Conservation (phyloP, 2,113 vertebrate species). For the Callipepla squamata region DNA sequence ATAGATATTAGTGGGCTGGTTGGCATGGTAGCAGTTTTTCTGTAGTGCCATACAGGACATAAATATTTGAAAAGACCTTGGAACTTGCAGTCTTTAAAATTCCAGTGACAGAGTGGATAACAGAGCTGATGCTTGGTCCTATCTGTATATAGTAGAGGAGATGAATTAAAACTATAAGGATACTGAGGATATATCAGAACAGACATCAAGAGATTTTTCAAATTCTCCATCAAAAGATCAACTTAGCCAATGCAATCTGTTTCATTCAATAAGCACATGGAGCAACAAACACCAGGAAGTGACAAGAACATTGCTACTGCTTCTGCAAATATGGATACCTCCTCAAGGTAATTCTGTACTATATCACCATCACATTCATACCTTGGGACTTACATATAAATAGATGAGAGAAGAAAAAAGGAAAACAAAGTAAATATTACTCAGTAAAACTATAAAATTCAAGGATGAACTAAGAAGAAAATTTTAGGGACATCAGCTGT, state of each 20-base stretch:
- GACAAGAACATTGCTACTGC: neutral
- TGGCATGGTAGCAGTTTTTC: slow-evolving; percentile 47
- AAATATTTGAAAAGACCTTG: slow-evolving; percentile 19
- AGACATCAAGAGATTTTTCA: neutral
- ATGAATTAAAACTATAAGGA: neutral
- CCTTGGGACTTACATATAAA: neutral
- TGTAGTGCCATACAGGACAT: neutral
- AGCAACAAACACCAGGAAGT: neutral
- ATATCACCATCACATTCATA: neutral
- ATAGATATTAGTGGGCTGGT: slow-evolving; percentile 26
- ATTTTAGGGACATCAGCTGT: neutral
- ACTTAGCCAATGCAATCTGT: neutral
- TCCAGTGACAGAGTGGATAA: neutral
- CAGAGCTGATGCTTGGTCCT: neutral
- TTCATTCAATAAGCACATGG: neutral
- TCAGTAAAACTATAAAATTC: neutral
- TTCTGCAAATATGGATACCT: neutral
- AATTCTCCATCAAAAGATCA: neutral
- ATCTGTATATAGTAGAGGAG: neutral
- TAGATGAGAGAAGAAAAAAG: neutral
- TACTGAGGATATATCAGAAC: neutral
- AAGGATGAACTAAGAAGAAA: neutral
- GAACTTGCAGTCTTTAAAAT: slow-evolving; percentile 22
- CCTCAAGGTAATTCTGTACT: neutral
- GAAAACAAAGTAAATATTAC: neutral